Base-by-base conservation (phyloP, 2,113 vertebrate genomes). In the Bubo bubo region DNA sequence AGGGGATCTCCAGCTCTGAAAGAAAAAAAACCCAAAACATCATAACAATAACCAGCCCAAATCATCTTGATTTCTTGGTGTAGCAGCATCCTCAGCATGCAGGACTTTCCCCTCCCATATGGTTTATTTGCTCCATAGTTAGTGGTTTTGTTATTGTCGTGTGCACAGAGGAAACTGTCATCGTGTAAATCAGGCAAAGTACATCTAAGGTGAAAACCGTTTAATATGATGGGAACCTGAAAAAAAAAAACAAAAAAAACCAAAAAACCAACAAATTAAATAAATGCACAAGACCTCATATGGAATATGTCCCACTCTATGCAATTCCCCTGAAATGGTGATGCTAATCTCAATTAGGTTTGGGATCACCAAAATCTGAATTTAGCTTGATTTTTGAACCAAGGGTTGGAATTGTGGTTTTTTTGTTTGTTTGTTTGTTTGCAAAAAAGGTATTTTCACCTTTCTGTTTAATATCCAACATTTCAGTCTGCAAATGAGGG, bases 1-100 rank as follows among this genome's bases (percentile, higher is more conserved):
- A 37, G 43, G 94, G 97, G 96, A 98, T 98, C 95, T 98, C 97
- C 86, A 83, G 91, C 91, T 70, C 63, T 1, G 5, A 59, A 26
- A 68, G 58, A 7, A 62, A 71, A 49, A 66, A 43, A 43, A 26
- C 7, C 34, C 16, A 30, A 22, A 73, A 39, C 67, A 37, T 13
- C 6, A 1, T 6, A 43, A 72, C 30, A 94, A 85, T 68, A 89
- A 85, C 55, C 71, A 70, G 50, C 67, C 14, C 1, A 4, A 80
- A 90, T 95, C 39, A 39, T 63, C 52, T 45, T 19, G 60, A 37
- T 55, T 74, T 47, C 49, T 64, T 5, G 28, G 24, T 21, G 52
- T 34, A 34, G 35, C 80, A 34, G 91, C 21, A 27, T 37, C 53
- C 35, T 41, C 11, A 7, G 22, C 20, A 5, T 5, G 0, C 28